Evolutionary conservation across 2,888 invertebrate genomes (phyloP).

Genomic region (Tiliacea citrago): DNA sequence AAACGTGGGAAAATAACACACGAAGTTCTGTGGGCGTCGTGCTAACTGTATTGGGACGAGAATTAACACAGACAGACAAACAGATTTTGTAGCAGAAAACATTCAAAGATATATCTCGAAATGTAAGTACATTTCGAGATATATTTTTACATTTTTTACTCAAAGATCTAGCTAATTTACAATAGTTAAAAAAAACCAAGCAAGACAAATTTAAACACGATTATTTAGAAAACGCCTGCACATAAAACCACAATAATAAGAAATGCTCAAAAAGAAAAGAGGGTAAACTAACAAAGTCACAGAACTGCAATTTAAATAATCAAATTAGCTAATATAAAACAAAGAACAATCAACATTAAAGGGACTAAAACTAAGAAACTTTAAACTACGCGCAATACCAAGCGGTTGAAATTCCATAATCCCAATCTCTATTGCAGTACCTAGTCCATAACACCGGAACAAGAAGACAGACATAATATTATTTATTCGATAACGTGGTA

Average conservation of each 20-base stretch:
- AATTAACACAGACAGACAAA: slow-evolving; percentile 35
- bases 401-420: not conserved
- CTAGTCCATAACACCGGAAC: not conserved
- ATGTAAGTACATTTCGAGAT: too few relatives aligned
- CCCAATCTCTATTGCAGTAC: not conserved
- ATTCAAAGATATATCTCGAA: not conserved
- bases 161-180: too few relatives aligned
- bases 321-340: not conserved
- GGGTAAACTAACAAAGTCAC: not conserved
- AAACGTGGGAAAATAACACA: slow-evolving; percentile 81
- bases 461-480: not conserved
- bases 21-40: slow-evolving; percentile 60
- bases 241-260: not conserved
- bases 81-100: slow-evolving; percentile 28
- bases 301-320: not conserved
- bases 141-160: too few relatives aligned
- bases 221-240: not conserved
- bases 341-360: not conserved
- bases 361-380: not conserved
- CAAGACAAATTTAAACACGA: not conserved
- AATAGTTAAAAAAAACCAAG: not conserved
- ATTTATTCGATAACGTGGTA: slow-evolving; percentile 24
- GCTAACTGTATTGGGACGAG: slow-evolving; percentile 54
- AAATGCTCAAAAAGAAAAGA: not conserved
- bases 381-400: too few relatives aligned